Evolutionary conservation across 2,113 vertebrate species (phyloP).

Genomic region (Gulo gulo): DNA sequence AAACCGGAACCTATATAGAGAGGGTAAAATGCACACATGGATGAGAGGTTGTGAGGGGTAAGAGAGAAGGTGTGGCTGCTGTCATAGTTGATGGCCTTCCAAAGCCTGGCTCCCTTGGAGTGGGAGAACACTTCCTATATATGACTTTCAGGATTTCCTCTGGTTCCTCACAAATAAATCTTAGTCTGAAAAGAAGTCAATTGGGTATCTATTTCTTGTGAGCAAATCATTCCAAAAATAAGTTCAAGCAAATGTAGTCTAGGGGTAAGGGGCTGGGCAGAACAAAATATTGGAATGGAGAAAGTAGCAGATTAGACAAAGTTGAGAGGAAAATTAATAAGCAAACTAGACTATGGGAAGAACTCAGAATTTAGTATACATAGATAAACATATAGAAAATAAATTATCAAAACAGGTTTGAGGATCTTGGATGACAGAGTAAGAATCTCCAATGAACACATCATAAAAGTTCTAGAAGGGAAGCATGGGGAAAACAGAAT

Average conservation of each 20-base stretch:
- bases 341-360: neutral
- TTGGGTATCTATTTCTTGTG: neutral
- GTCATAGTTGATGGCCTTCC: neutral
- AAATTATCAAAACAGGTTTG: neutral
- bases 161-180: neutral
- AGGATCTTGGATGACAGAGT: neutral
- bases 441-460: neutral
- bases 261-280: neutral
- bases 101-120: neutral
- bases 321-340: neutral
- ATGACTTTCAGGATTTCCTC: neutral
- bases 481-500: neutral
- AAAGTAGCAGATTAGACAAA: neutral
- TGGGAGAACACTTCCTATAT: neutral
- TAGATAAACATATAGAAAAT: neutral
- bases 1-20: neutral
- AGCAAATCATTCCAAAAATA: neutral
- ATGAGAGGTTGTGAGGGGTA: neutral
- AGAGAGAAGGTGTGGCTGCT: no score
- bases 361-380: neutral
- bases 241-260: neutral
- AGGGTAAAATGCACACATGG: neutral
- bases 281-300: neutral
- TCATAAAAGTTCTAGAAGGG: neutral
- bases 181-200: neutral